Conservation (phyloP, 2,113 vertebrate genomes). For the Tyrannus savana region DNA sequence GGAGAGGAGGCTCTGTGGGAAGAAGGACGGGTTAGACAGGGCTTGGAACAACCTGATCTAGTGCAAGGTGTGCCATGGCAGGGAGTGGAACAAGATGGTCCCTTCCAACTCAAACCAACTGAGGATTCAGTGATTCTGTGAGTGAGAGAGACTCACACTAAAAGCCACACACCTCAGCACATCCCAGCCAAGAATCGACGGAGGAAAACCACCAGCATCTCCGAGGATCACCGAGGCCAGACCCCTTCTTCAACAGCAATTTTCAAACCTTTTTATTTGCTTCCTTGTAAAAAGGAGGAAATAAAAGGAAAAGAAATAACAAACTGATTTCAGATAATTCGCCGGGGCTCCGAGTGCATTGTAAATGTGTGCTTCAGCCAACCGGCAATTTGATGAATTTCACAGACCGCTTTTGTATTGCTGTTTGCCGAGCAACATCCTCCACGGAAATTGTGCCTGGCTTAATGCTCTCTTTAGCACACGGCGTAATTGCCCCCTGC, state of each 20-base stretch:
- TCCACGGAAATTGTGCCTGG: neutral
- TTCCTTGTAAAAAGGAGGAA: constrained; percentile 24
- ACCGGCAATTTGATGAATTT: constrained; percentile 57
- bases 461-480: constrained; percentile 58
- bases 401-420: constrained; percentile 46
- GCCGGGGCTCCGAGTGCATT: neutral
- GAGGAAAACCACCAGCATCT: neutral
- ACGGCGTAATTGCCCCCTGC: constrained; percentile 40
- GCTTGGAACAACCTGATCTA: neutral
- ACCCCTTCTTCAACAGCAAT: constrained; percentile 24
- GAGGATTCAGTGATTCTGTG: neutral
- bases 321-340: constrained; percentile 53
- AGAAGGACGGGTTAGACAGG: neutral
- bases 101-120: neutral
- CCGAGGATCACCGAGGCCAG: neutral
- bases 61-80: neutral
- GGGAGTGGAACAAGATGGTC: neutral
- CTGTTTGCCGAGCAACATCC: constrained; percentile 33
- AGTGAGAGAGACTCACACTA: neutral
- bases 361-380: constrained; percentile 46
- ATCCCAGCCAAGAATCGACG: neutral
- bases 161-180: neutral
- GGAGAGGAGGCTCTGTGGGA: neutral
- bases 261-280: constrained; percentile 53
- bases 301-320: constrained; percentile 48